Evolutionary conservation across 2,797 vertebrate species (phyloP).

Genomic region (Garrulus glandarius): DNA sequence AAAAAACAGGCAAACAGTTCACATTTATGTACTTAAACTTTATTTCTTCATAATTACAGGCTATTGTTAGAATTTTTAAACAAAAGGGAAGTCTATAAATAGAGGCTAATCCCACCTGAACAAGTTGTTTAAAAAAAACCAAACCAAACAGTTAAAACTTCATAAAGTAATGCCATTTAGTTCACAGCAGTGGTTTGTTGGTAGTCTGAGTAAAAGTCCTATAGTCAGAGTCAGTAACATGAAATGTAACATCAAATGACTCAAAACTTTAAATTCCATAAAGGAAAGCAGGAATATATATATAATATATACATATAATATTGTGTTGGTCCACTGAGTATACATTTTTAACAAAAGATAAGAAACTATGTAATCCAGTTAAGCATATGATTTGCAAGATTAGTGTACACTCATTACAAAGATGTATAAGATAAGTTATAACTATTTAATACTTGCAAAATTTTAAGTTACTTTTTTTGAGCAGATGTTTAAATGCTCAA

Average conservation of each 20-base stretch:
- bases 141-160: constrained; percentile 79
- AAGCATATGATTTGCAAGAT: constrained; percentile 72
- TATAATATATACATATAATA: constrained; percentile 80
- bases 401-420: constrained; percentile 76
- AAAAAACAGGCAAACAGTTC: not conserved
- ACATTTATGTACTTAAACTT: constrained; percentile 74
- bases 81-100: constrained; percentile 77
- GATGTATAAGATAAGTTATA: constrained; percentile 71
- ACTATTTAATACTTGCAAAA: constrained; percentile 73
- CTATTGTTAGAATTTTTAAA: constrained; percentile 86
- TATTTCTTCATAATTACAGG: constrained; percentile 88
- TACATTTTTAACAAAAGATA: constrained; percentile 76
- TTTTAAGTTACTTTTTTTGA: constrained; percentile 62
- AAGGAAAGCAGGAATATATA: constrained; percentile 69
- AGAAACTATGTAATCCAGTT: constrained; percentile 77
- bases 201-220: constrained; percentile 73
- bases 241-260: constrained; percentile 72
- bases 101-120: constrained; percentile 74
- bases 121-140: constrained; percentile 67
- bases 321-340: constrained; percentile 80
- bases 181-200: constrained; percentile 83
- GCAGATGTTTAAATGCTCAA: constrained; percentile 71
- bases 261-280: constrained; percentile 70
- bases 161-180: constrained; percentile 74
- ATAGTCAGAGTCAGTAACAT: constrained; percentile 74